These are phyloP conservation scores for Seira ritae DNA, from an alignment of 2,888 invertebrate genomes.

Conservation along the genomic window DNA sequence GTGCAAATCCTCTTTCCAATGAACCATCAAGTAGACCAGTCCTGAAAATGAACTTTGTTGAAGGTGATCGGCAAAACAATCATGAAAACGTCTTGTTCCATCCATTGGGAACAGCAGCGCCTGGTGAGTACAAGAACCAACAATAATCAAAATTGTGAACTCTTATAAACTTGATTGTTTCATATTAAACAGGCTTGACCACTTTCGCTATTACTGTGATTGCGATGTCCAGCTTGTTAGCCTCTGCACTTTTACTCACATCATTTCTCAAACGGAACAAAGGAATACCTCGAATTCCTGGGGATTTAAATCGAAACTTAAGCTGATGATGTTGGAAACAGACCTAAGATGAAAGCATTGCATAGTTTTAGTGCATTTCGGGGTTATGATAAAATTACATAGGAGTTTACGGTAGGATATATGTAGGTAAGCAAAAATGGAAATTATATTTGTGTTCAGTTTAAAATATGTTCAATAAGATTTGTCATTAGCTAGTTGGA, in stretches of 20 bases:
- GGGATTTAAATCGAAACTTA: conserved; percentile 21
- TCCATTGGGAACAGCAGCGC: conserved; percentile 17
- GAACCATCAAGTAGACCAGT: too few relatives aligned
- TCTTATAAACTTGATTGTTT: background rate
- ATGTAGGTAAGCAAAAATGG: too few relatives aligned
- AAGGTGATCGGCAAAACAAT: too few relatives aligned
- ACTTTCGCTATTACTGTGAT: conserved; percentile 16
- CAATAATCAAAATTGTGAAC: background rate
- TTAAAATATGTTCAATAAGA: too few relatives aligned
- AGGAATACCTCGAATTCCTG: background rate
- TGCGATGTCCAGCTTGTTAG: conserved; percentile 30
- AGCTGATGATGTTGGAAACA: background rate
- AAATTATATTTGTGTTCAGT: too few relatives aligned
- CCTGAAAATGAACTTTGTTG: too few relatives aligned
- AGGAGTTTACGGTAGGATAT: too few relatives aligned
- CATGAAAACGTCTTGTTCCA: background rate
- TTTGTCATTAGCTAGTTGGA: too few relatives aligned
- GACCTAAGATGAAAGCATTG: too few relatives aligned
- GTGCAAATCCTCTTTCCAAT: conserved; percentile 2
- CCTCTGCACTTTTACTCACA: conserved; percentile 10
- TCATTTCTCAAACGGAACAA: conserved; percentile 5
- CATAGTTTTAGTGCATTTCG: too few relatives aligned
- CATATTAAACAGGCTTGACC: background rate
- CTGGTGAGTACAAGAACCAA: conserved; percentile 3
- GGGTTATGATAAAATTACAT: too few relatives aligned